phyloP scores from a whole-genome alignment of 2,888 invertebrate genomes.

The Stictocephala bisonia region DNA sequence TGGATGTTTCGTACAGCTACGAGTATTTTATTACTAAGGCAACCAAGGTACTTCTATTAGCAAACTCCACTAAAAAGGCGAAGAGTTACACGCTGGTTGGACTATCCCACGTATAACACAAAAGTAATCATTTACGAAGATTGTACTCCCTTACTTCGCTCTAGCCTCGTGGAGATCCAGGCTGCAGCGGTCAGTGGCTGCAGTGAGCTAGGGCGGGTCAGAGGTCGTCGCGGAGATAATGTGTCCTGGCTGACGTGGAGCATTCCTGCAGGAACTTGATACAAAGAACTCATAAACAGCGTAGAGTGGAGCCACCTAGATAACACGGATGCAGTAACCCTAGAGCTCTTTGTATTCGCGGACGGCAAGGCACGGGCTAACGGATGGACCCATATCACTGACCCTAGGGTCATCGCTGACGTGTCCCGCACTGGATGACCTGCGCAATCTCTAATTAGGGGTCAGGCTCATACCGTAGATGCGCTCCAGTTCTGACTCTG shows the following conservation, averaged over 20 bases:
- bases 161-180: neutral
- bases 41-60: too few relatives aligned
- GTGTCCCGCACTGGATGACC: constrained; percentile 17
- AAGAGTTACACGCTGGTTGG: too few relatives aligned
- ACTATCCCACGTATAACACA: too few relatives aligned
- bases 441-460: constrained; percentile 34
- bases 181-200: neutral
- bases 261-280: constrained; percentile 29
- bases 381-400: constrained; percentile 11
- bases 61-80: too few relatives aligned
- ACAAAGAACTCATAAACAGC: constrained; percentile 29
- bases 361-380: neutral
- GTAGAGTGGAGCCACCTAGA: neutral
- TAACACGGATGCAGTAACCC: too few relatives aligned
- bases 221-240: too few relatives aligned
- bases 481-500: too few relatives aligned
- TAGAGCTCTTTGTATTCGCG: neutral
- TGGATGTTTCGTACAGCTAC: too few relatives aligned
- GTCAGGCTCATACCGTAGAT: neutral
- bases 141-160: neutral
- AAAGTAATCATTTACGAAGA: too few relatives aligned
- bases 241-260: too few relatives aligned
- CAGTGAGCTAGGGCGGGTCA: neutral
- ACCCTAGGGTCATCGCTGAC: constrained; percentile 26
- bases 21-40: too few relatives aligned